These are phyloP conservation scores for Garra rufa DNA, from an alignment of 2,113 vertebrate genomes.

Conservation along the genomic window DNA sequence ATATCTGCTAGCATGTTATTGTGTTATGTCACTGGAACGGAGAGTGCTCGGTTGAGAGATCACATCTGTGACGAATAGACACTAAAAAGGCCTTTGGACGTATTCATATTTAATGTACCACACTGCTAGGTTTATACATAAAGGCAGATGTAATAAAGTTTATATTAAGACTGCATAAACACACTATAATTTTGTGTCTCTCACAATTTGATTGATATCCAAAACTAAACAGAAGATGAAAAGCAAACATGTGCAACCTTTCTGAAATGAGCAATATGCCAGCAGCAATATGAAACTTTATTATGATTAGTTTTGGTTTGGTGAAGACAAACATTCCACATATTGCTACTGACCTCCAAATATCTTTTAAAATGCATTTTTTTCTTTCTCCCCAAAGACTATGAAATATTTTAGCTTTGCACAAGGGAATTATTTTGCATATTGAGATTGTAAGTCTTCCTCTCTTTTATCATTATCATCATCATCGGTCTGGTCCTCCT, in stretches of 20 bases:
- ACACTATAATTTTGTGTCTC: background rate
- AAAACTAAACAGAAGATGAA: constrained; percentile 12
- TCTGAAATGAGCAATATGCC: background rate
- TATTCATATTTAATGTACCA: constrained; percentile 26
- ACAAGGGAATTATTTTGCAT: background rate
- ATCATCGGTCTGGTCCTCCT: background rate
- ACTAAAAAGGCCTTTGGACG: constrained; percentile 1
- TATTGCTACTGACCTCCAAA: constrained; percentile 24
- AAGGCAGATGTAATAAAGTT: constrained; percentile 15
- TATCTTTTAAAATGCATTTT: background rate
- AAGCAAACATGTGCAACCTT: constrained; percentile 14
- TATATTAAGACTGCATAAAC: background rate
- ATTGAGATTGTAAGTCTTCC: background rate
- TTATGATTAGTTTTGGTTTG: constrained; percentile 14
- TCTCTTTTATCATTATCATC: background rate
- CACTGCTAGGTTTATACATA: background rate
- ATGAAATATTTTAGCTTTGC: background rate
- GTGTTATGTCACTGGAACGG: background rate
- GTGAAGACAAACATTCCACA: constrained; percentile 10
- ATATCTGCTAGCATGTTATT: constrained; percentile 11
- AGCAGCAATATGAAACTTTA: background rate
- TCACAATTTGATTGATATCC: background rate
- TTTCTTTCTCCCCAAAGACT: background rate
- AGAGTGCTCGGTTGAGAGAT: background rate
- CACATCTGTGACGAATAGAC: background rate